Percentiles rank a stretch among this genome's conserved stretches.
Evolutionary conservation across 2,888 invertebrate genomes (phyloP).

Genomic region (Xanthostigma xanthostigma): DNA sequence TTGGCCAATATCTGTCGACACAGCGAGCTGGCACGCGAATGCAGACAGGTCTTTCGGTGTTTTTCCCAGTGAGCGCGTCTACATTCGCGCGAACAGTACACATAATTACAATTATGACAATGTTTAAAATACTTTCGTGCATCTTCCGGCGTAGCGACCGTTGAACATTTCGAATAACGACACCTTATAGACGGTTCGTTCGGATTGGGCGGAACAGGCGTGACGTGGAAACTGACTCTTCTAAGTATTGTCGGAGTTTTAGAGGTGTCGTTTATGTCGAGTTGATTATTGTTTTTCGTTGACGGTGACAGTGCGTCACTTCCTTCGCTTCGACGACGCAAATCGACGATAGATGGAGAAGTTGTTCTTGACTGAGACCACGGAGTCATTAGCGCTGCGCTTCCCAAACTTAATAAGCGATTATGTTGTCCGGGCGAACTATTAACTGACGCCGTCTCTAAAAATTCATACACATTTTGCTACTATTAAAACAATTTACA

Average conservation of each 20-base stretch:
- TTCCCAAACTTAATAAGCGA: no score
- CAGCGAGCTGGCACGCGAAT: constrained; percentile 77
- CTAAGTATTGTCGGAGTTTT: constrained; percentile 24
- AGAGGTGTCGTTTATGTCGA: constrained; percentile 13
- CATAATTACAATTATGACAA: constrained; percentile 89
- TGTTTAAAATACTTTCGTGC: constrained; percentile 77
- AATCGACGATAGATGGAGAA: constrained; percentile 15
- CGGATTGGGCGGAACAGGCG: constrained; percentile 19
- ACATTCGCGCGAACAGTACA: constrained; percentile 86
- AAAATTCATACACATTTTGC: constrained; percentile 11
- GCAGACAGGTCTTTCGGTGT: constrained; percentile 79
- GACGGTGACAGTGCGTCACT: constrained; percentile 30
- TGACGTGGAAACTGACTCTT: constrained; percentile 47
- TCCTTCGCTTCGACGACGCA: constrained; percentile 48
- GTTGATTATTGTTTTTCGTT: constrained; percentile 8
- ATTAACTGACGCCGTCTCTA: constrained; percentile 33
- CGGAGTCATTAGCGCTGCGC: no score
- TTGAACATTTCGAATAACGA: constrained; percentile 67
- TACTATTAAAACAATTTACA: no score
- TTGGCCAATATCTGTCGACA: constrained; percentile 74
- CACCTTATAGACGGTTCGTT: constrained; percentile 33
- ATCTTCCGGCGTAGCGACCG: constrained; percentile 52
- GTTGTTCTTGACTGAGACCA: no score
- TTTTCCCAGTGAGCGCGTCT: constrained; percentile 85
- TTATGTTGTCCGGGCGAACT: constrained; percentile 23